phyloP scores from a whole-genome alignment of 1,140 invertebrate species.

The Heliothis virescens region DNA sequence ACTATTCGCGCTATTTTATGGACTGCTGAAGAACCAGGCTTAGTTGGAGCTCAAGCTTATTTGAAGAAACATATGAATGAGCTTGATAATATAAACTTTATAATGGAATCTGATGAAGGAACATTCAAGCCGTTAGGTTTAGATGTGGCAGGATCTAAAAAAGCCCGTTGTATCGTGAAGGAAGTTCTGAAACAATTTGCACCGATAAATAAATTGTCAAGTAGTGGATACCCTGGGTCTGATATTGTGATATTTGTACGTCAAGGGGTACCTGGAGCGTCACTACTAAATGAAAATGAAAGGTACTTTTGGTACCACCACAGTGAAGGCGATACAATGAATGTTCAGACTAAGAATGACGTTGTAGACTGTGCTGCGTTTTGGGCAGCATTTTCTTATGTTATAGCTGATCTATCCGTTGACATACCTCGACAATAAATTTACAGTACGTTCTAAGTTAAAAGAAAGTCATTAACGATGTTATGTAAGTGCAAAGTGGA shows the following conservation, averaged over 20 bases:
- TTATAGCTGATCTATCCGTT: conserved; percentile 89
- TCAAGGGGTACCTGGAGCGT: conserved; percentile 89
- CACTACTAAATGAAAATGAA: conserved; percentile 88
- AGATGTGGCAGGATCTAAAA: conserved; percentile 85
- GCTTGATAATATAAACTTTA: conserved; percentile 87
- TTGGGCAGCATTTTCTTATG: conserved; percentile 90
- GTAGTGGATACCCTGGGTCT: conserved; percentile 84
- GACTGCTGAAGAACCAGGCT: conserved; percentile 93
- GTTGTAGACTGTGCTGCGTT: conserved; percentile 90
- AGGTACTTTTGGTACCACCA: conserved; percentile 94
- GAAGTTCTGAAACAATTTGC: conserved; percentile 87
- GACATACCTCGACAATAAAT: conserved; percentile 86
- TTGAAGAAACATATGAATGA: conserved; percentile 88
- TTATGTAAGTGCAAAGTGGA: too few relatives aligned
- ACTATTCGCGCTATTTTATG: conserved; percentile 93
- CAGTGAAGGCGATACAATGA: conserved; percentile 91
- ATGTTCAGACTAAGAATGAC: conserved; percentile 88
- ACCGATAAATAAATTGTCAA: conserved; percentile 81
- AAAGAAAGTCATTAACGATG: too few relatives aligned
- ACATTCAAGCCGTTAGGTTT: conserved; percentile 92
- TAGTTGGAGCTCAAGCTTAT: conserved; percentile 89
- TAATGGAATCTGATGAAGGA: conserved; percentile 94
- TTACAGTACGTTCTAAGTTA: background rate
- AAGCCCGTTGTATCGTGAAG: conserved; percentile 88
- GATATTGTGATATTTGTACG: conserved; percentile 89